Base-by-base conservation (phyloP, 2,113 vertebrate species). In the Elephas maximus region DNA sequence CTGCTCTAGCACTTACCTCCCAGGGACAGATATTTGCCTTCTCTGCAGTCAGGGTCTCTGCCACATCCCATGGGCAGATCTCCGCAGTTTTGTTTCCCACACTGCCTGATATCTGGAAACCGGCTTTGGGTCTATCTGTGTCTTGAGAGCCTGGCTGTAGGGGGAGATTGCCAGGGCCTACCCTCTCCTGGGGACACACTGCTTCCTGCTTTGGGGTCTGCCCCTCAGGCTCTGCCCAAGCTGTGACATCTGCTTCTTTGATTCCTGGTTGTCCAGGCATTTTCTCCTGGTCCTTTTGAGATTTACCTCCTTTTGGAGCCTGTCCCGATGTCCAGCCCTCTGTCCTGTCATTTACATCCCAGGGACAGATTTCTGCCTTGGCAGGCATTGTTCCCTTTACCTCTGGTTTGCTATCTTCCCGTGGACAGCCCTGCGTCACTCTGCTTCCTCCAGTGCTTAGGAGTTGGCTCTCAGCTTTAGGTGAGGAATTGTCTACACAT, bases 31-130 rank as follows among this genome's bases (percentile, higher is more conserved):
- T 28, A 76, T 88, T 76, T 23, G 71, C 94, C 60, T 80, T 91
- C 69, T 78, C 81, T 0, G 79, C 6, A 23, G 41, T 48, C n/a
- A 53, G 18, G 20, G 45, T 37, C 3, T 89, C 82, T 18, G 91
- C 90, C 7, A 8, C 20, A 1, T 98, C 98, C 98, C 98, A 98
- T 0, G 98, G 98, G 24, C 99, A 98, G 3, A 98, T 51, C 18
- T 98, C 97, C 0, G 76, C 95, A 48, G 91, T 95, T 41, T 80
- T 94, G 80, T 92, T 95, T 67, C 96, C 98, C 0, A 5, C 0
- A 0, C 94, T 93, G 28, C 88, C 87, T 2, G 92, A 48, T 41
- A 63, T 48, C 79, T 57, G 93, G 0, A 63, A 26, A 8, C 83
- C 12, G 0, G 33, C 1, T 80, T 48, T 88, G 37, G 92, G 51